Evolutionary conservation across 2,797 vertebrate species (phyloP), one percentile per base, ranked within the genome.

Genomic region (Halcyon chelicuti): DNA sequence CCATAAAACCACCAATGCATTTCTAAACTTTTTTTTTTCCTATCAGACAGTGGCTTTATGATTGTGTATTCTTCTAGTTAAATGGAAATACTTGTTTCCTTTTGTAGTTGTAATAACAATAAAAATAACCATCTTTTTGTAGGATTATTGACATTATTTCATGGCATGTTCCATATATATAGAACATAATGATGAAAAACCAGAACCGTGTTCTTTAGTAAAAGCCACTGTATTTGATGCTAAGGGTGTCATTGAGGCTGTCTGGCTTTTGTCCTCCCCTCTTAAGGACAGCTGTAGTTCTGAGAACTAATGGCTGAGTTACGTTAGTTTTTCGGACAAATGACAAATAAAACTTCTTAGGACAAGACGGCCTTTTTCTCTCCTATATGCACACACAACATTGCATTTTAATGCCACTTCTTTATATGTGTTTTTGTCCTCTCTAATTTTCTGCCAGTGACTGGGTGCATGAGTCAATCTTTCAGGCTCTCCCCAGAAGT

Each of bases 401-500:
- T 74, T 87, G 47, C 52, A 74, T 89, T 91, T 93, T 93, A 85
- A 62, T 89, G 54, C 35, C 35, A 28, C 25, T 90, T 86, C 65
- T 88, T 93, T 83, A 10, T 62, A 40, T 47, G 21, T 75, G 52
- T 46, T 89, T 93, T 91, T 86, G 68, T 80, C 65, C 57, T 85
- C 40, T 71, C 22, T 87, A 40, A 71, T 92, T 91, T 94, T 80
- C 68, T 91, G 65, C 26, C 65, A 58, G 68, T 86, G 84, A 26
- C 40, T 89, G 52, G 44, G 37, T 82, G 26, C 68, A 76, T 49
- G 33, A 71, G 47, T 80, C 35, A 57, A 1, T 65, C 42, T 76
- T 84, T 60, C 14, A 63, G 49, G 28, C 37, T 76, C 33, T 80
- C 16, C 28, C n/a, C 29, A 51, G 60, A 37, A 33, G 46, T 35